These are phyloP conservation scores for Nycticorax nycticorax DNA, from an alignment of 2,113 vertebrate species.

Conservation along the genomic window DNA sequence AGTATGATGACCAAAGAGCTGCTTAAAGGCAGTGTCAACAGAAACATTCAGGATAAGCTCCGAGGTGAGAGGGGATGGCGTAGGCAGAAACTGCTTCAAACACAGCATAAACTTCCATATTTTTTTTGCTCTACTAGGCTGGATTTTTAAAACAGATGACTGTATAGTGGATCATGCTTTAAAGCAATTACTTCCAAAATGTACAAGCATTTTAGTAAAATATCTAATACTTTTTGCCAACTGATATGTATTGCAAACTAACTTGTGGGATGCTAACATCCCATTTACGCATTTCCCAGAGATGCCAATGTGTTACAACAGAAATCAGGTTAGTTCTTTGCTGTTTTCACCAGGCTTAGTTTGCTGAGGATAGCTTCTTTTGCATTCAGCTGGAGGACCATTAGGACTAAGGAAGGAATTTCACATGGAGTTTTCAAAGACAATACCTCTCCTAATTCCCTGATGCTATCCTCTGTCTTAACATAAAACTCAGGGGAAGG, in stretches of 20 bases:
- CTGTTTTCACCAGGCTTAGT: neutral
- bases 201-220: neutral
- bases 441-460: neutral
- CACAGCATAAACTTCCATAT: neutral
- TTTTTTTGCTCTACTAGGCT: neutral
- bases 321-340: neutral
- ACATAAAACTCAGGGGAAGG: neutral
- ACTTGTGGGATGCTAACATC: neutral
- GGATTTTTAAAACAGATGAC: neutral
- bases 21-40: neutral
- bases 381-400: neutral
- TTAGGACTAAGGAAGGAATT: neutral
- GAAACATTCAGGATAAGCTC: neutral
- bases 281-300: neutral
- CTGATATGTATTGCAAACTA: rapidly evolving
- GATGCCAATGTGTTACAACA: neutral
- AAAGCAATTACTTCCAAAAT: neutral
- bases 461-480: neutral
- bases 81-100: neutral
- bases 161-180: neutral
- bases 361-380: neutral
- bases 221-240: neutral
- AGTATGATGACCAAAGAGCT: neutral
- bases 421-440: neutral
- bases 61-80: neutral